A percentile compares a stretch with the other conserved stretches of the same genome.
phyloP scores from a whole-genome alignment of 2,888 invertebrate genomes.

The Cataglyphis altisquamis region DNA sequence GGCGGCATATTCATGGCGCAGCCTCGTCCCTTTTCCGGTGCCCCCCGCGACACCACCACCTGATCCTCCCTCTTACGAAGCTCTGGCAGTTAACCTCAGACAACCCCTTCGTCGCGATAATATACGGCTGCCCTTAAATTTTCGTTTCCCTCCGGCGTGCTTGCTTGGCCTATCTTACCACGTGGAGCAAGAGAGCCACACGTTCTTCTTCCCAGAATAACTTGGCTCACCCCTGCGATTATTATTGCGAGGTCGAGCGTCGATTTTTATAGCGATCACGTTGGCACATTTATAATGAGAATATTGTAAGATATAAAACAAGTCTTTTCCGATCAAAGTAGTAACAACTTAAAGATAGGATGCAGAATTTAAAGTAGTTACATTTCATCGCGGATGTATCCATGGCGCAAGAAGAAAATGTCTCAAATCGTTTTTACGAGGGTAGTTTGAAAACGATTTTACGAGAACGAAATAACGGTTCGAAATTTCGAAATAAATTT shows the following conservation, averaged over 20 bases:
- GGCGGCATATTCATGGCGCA: constrained; percentile 78
- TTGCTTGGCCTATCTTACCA: constrained; percentile 60
- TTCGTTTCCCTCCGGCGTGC: constrained; percentile 68
- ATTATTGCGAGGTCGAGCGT: constrained; percentile 31
- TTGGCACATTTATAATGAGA: not conserved
- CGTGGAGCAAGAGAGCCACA: constrained; percentile 57
- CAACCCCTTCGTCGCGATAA: constrained; percentile 77
- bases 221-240: not conserved
- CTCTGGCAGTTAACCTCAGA: constrained; percentile 80
- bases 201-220: constrained; percentile 33
- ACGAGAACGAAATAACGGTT: constrained; percentile 72
- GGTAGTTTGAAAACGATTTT: constrained; percentile 83
- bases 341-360: constrained; percentile 70
- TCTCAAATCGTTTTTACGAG: constrained; percentile 84
- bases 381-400: constrained; percentile 67
- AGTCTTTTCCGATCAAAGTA: constrained; percentile 70
- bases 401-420: constrained; percentile 63
- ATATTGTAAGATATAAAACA: not conserved
- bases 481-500: constrained; percentile 85
- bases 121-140: constrained; percentile 79
- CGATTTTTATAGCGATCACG: constrained; percentile 9
- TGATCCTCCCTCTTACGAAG: constrained; percentile 68
- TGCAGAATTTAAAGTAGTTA: constrained; percentile 74
- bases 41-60: constrained; percentile 54
- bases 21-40: constrained; percentile 58